phyloP scores from a whole-genome alignment of 2,113 vertebrate species.

The Indicator maculatus region DNA sequence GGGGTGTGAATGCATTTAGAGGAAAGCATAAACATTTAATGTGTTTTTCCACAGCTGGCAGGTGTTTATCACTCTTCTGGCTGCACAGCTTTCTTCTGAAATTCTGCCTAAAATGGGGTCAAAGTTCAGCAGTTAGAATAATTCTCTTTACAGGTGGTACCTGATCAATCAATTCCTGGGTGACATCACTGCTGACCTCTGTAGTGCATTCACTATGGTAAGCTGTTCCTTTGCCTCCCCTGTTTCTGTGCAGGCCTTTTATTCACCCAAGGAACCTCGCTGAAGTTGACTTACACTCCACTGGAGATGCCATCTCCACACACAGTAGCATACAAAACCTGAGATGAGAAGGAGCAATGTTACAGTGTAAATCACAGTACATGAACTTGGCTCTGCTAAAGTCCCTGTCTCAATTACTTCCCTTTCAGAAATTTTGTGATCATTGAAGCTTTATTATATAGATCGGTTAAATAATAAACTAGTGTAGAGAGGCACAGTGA shows the following conservation, averaged over 20 bases:
- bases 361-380: background rate
- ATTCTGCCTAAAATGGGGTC: background rate
- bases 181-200: conserved; percentile 17
- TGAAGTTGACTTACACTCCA: background rate
- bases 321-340: background rate
- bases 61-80: background rate
- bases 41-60: background rate
- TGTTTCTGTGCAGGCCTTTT: background rate
- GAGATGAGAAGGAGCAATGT: background rate
- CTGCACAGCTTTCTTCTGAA: background rate
- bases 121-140: conserved; percentile 13
- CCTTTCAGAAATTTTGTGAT: background rate
- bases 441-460: background rate
- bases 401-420: background rate
- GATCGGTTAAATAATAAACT: background rate
- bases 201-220: background rate
- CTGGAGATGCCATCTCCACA: background rate
- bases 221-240: background rate
- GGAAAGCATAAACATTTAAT: background rate
- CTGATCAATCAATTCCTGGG: background rate
- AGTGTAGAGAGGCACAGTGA: background rate
- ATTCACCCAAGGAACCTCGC: background rate
- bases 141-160: conserved; percentile 46
- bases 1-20: background rate
- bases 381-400: background rate